Base-by-base conservation (phyloP, 2,888 invertebrate species). In the Clivina fossor region DNA sequence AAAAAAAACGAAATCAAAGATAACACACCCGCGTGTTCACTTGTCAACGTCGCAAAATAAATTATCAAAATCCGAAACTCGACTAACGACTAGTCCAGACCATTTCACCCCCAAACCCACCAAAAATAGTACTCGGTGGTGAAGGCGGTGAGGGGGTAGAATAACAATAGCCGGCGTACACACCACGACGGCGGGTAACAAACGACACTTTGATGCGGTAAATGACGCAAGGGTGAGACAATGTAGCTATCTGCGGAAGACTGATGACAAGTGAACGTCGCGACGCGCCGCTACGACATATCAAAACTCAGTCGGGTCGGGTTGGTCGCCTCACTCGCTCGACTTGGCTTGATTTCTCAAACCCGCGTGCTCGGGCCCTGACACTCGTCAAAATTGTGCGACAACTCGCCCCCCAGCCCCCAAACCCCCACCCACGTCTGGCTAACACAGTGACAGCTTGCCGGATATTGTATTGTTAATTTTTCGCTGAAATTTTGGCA, bases 221-320 rank as follows among this genome's bases (percentile, higher is more conserved):
- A 73, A 73, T 73, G 73, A 72, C 63, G 72, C 71, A 69, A 70
- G 71, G 70, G 72, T 71, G 73, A 73, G 73, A 73, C 73, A 73
- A 73, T 72, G 70, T 69, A 71, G 69, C 70, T 71, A 72, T 72
- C 71, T 69, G 65, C 55, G 61, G 64, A 71, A 71, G 72, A 71
- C 69, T 70, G 69, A 72, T 72, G 71, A 71, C 71, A 66, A 69
- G 67, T 69, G 30, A 22, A n/a, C 16, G 26, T 9, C 43, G n/a
- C 7, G 4, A 4, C 33, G 11, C 5, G 8, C 9, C 26, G 9
- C 26, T 24, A n/a, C n/a, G n/a, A n/a, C n/a, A n/a, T n/a, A n/a
- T n/a, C n/a, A n/a, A n/a, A n/a, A n/a, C n/a, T n/a, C n/a, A n/a
- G n/a, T n/a, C n/a, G n/a, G n/a, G n/a, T n/a, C n/a, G n/a, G n/a